Percentiles rank a stretch among this genome's conserved stretches.
These are phyloP conservation scores for Sparus aurata DNA, from an alignment of 2,797 vertebrate species.

Conservation along the genomic window DNA sequence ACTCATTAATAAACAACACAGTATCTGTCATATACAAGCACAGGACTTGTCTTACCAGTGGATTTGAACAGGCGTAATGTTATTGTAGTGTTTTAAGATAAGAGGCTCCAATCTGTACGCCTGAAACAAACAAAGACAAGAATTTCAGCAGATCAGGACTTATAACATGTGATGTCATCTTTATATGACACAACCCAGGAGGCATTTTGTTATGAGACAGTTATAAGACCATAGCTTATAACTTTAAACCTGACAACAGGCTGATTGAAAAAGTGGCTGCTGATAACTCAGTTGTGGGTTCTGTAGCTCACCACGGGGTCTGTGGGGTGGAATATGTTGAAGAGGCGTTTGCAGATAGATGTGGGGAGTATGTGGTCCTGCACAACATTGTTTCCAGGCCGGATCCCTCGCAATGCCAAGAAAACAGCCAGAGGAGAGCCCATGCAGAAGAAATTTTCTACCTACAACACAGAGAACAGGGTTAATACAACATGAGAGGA, in stretches of 20 bases:
- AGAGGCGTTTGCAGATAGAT: conserved; percentile 92
- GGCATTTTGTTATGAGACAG: too few relatives aligned
- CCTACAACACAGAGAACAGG: conserved; percentile 78
- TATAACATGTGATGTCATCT: too few relatives aligned
- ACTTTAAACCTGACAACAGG: background rate
- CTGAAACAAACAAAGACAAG: conserved; percentile 76
- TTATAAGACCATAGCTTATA: background rate
- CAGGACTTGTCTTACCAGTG: conserved; percentile 87
- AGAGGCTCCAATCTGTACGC: conserved; percentile 96
- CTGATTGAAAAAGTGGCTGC: background rate
- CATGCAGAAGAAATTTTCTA: conserved; percentile 99
- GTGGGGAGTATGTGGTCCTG: conserved; percentile 95
- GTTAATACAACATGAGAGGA: background rate
- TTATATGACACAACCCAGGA: too few relatives aligned
- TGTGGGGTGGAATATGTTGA: conserved; percentile 97
- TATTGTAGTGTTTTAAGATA: conserved; percentile 96
- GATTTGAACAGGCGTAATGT: conserved; percentile 94
- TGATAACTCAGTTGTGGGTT: background rate
- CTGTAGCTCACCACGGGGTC: conserved; percentile 93
- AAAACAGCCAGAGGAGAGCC: conserved; percentile 96
- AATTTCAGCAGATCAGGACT: background rate
- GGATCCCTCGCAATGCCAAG: conserved; percentile 92
- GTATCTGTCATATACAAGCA: background rate
- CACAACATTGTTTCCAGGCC: conserved; percentile 88
- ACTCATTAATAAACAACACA: background rate